These are phyloP conservation scores for Malurus cyaneus DNA, from an alignment of 2,113 vertebrate species.

Conservation along the genomic window DNA sequence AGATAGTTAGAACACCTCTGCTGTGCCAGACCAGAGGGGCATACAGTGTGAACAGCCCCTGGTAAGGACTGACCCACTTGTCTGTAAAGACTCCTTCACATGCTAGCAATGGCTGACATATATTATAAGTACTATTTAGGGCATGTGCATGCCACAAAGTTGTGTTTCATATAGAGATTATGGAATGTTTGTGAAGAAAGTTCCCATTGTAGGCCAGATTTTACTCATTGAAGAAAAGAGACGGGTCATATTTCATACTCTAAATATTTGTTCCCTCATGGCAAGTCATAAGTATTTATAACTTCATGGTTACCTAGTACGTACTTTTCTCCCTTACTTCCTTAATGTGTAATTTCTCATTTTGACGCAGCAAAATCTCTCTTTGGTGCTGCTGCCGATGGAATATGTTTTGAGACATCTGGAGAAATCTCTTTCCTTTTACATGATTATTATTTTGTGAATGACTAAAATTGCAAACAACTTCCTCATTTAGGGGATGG, in stretches of 20 bases:
- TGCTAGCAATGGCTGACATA: too few species aligned
- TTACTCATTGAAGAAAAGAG: neutral
- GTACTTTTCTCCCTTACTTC: neutral
- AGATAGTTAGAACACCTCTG: neutral
- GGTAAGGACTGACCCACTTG: neutral
- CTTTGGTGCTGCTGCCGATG: neutral
- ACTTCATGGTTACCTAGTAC: accelerated
- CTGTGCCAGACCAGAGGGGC: neutral
- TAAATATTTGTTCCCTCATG: neutral
- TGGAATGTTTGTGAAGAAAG: accelerated
- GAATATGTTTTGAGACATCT: neutral
- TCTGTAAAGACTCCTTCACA: neutral
- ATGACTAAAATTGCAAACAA: neutral
- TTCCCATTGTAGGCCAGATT: neutral
- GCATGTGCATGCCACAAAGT: neutral
- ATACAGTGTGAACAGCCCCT: neutral
- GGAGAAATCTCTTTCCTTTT: neutral
- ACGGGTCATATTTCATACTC: neutral
- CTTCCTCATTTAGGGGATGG: neutral
- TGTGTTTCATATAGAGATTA: neutral
- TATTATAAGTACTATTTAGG: neutral
- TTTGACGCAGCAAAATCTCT: neutral
- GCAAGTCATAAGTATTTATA: neutral
- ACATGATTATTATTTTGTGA: neutral
- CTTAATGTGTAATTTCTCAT: neutral